phyloP scores from a whole-genome alignment of 2,113 vertebrate species.

The Ia io region DNA sequence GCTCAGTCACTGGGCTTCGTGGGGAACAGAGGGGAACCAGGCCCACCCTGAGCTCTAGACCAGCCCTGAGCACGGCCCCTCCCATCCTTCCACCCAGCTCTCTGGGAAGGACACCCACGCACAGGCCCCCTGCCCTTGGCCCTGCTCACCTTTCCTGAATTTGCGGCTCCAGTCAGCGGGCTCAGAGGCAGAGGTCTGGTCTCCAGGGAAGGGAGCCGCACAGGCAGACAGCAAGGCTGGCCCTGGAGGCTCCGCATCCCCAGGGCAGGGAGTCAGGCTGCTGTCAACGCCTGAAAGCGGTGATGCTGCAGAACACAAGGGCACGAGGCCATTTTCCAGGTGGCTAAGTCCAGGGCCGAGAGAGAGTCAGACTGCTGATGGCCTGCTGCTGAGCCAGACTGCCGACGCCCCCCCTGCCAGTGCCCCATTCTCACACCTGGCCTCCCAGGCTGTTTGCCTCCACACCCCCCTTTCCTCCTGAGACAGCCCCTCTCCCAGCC shows the following conservation, averaged over 20 bases:
- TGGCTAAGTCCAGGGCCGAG: not conserved
- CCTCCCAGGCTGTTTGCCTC: constrained; percentile 32
- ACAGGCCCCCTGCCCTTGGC: too few species aligned
- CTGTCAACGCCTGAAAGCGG: not conserved
- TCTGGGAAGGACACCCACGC: not conserved
- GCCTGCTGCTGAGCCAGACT: not conserved
- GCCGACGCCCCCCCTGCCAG: not conserved
- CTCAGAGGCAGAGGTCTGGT: not conserved
- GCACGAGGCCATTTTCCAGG: not conserved
- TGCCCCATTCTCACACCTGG: not conserved
- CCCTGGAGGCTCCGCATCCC: not conserved
- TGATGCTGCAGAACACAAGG: not conserved
- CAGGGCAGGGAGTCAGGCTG: not conserved
- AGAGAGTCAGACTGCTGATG: not conserved
- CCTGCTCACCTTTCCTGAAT: not conserved
- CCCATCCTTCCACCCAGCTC: not conserved
- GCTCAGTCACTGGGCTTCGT: accelerated
- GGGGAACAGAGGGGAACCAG: not conserved
- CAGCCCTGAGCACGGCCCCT: not conserved
- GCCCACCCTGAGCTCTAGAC: not conserved
- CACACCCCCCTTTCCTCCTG: not conserved
- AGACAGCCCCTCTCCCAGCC: constrained; percentile 18
- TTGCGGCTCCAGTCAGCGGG: not conserved
- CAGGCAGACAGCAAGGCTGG: not conserved
- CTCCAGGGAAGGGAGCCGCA: not conserved